Percentiles rank a stretch among this genome's conserved stretches.
These are phyloP conservation scores for Campoletis sonorensis DNA, from an alignment of 1,140 invertebrate genomes.

Conservation along the genomic window DNA sequence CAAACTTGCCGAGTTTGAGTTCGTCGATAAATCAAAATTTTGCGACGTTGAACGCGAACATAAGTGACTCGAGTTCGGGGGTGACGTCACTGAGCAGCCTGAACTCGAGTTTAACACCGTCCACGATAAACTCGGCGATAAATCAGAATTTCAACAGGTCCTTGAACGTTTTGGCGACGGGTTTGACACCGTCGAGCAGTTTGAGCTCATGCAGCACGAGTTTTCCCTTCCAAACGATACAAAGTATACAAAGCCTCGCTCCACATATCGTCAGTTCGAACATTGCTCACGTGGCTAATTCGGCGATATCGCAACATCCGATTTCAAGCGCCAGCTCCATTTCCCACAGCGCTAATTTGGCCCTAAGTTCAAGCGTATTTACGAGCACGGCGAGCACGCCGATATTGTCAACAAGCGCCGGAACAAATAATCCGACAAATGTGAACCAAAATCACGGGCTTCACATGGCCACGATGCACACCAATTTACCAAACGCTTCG, in stretches of 20 bases:
- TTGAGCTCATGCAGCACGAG: conserved; percentile 67
- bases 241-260: conserved; percentile 73
- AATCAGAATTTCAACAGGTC: conserved; percentile 68
- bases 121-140: conserved; percentile 66
- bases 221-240: conserved; percentile 73
- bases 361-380: conserved; percentile 65
- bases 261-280: conserved; percentile 73
- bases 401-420: conserved; percentile 66
- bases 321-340: conserved; percentile 61
- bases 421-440: conserved; percentile 66
- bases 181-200: conserved; percentile 63
- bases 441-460: conserved; percentile 68
- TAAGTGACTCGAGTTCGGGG: conserved; percentile 52
- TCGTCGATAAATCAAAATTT: conserved; percentile 70
- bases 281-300: conserved; percentile 66
- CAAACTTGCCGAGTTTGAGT: conserved; percentile 68
- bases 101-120: conserved; percentile 59
- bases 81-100: conserved; percentile 50
- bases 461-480: conserved; percentile 72
- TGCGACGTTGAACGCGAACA: conserved; percentile 62
- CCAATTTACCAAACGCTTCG: conserved; percentile 69
- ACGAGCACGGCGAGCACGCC: conserved; percentile 69
- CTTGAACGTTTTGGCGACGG: conserved; percentile 66
- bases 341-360: conserved; percentile 64
- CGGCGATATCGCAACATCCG: conserved; percentile 65